These are phyloP conservation scores for Mastomys natalensis DNA, from an alignment of 2,113 vertebrate species.

Conservation along the genomic window DNA sequence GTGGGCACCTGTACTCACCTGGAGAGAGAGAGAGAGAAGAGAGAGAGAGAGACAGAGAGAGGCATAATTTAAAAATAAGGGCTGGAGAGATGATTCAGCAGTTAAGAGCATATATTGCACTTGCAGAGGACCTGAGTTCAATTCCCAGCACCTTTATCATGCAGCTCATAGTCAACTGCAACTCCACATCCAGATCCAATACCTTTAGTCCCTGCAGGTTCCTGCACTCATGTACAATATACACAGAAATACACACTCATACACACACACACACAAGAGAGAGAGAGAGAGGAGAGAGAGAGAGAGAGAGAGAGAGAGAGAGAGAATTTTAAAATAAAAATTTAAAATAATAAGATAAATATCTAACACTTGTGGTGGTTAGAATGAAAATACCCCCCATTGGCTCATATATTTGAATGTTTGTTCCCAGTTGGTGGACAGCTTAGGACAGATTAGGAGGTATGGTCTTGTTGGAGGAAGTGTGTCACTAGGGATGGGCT, in stretches of 20 bases:
- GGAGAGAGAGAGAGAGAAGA: neutral
- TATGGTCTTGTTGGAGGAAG: neutral
- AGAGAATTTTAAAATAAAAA: neutral
- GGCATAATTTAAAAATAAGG: neutral
- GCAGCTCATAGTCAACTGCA: neutral
- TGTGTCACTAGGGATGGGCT: neutral
- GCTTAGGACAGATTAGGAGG: neutral
- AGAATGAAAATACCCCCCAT: neutral
- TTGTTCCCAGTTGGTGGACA: neutral
- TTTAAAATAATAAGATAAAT: neutral
- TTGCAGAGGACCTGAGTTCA: neutral
- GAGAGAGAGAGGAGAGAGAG: too few relatives aligned
- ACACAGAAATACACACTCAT: neutral
- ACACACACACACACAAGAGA: too few relatives aligned
- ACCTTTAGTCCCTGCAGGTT: neutral
- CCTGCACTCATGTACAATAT: neutral
- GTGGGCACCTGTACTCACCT: neutral
- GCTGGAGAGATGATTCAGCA: too few relatives aligned
- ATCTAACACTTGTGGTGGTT: neutral
- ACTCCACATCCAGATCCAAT: neutral
- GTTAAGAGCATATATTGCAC: neutral
- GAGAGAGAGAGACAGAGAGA: neutral
- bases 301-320: neutral
- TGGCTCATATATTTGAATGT: neutral
- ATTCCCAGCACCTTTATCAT: neutral